Evolutionary conservation across 2,888 invertebrate genomes (phyloP), one percentile per base, ranked within the genome.

Genomic region (Rapana venosa): DNA sequence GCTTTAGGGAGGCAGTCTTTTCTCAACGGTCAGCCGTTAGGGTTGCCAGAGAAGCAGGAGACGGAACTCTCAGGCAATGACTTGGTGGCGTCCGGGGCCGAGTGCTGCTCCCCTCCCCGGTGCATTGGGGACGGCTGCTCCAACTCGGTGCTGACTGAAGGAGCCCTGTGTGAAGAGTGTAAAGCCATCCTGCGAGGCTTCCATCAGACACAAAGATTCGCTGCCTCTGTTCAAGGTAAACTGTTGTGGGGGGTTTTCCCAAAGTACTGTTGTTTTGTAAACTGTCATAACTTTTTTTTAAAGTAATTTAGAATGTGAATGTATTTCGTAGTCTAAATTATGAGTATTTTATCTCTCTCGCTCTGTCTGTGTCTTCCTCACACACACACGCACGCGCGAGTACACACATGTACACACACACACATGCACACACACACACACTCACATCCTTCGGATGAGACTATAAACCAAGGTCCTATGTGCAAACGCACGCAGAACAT

Each of bases 41-140:
- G 89, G 8, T 56, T 89, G 74, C 89, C 89, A 22, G 89, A 89
- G 17, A 83, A 84, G 32, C 85, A 89, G 17, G 89, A 84, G 30
- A 56, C 84, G n/a, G 89, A 89, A 26, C 83, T 66, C 2, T 20
- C 13, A 26, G 47, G 35, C 0, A 77, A 61, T 26, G 89, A 89
- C n/a, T 26, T 89, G 47, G 15, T 89, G 1, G 74, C 85, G 26
- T 89, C 89, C 26, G 89, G 89, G n/a, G n/a, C 22, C 0, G 85
- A 32, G 22, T 89, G 89, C n/a, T 32, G 35, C 32, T 74, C 36
- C 74, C n/a, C 56, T 30, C 85, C n/a, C n/a, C 74, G 22, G n/a
- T 89, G 89, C 58, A 66, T 56, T 0, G 70, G 26, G 32, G 20
- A 47, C 0, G 74, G 30, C 5, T 89, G 89, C 70, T 2, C 4